Conservation (phyloP, 2,888 invertebrate species). For the Pristionchus maxplancki region DNA sequence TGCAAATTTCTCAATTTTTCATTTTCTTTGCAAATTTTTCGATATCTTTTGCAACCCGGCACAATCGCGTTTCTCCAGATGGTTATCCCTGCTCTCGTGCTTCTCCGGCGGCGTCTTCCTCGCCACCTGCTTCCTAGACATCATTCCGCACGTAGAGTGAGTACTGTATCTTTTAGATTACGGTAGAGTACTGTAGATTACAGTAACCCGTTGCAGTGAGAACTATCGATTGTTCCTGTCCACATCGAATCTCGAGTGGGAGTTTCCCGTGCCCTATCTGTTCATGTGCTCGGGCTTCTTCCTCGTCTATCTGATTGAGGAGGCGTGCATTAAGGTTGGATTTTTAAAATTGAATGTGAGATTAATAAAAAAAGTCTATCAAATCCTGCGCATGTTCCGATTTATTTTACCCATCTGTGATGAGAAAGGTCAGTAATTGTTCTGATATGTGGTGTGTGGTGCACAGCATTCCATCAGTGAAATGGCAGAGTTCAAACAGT, state of each 20-base stretch:
- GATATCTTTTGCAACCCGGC: too few relatives aligned
- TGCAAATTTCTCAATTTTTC: too few relatives aligned
- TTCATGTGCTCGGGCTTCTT: constrained; percentile 75
- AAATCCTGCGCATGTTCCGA: too few relatives aligned
- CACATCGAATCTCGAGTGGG: constrained; percentile 54
- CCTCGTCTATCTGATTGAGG: constrained; percentile 75
- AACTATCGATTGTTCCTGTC: constrained; percentile 60
- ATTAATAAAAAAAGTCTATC: too few relatives aligned
- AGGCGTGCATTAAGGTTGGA: constrained; percentile 63
- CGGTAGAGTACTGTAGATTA: constrained; percentile 34
- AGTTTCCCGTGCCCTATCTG: constrained; percentile 70
- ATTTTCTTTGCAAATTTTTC: too few relatives aligned
- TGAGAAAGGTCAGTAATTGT: too few relatives aligned
- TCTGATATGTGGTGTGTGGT: background rate
- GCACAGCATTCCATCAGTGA: too few relatives aligned
- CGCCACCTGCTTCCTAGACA: constrained; percentile 75
- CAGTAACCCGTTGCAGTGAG: constrained; percentile 59
- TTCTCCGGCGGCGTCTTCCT: constrained; percentile 77
- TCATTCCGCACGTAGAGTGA: constrained; percentile 75
- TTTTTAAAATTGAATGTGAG: too few relatives aligned
- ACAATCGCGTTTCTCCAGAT: too few relatives aligned
- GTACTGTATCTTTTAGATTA: constrained; percentile 33
- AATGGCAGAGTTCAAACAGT: too few relatives aligned
- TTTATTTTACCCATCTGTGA: too few relatives aligned
- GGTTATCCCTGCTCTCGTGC: constrained; percentile 73